Evolutionary conservation across 2,888 invertebrate species (phyloP).

Genomic region (Argyra leucocephala): DNA sequence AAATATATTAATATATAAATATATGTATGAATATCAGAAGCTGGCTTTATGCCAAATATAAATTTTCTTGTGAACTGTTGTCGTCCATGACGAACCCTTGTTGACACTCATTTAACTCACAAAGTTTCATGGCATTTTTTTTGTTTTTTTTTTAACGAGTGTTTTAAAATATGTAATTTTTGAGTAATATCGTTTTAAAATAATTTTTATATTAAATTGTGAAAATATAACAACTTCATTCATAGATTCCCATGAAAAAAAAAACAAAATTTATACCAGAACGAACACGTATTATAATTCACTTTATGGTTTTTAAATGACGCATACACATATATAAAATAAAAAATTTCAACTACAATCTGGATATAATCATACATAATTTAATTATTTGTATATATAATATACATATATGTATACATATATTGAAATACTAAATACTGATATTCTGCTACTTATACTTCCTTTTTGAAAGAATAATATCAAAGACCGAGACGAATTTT

Average conservation of each 20-base stretch:
- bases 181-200: too few species aligned
- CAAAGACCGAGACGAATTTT: slow-evolving; percentile 7
- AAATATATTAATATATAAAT: too few species aligned
- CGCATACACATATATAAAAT: neutral
- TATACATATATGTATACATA: too few species aligned
- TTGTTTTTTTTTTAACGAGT: too few species aligned
- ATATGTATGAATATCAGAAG: neutral
- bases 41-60: neutral
- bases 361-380: neutral
- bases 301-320: neutral
- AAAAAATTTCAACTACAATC: neutral
- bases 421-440: neutral
- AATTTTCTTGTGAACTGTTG: neutral
- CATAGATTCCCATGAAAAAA: neutral
- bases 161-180: too few species aligned
- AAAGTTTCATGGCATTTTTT: neutral
- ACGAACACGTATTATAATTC: neutral
- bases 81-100: slow-evolving; percentile 1
- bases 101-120: neutral
- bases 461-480: neutral
- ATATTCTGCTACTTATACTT: neutral
- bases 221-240: neutral
- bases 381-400: too few species aligned
- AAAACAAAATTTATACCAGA: neutral
- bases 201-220: too few species aligned